Evolutionary conservation across 2,797 vertebrate genomes (phyloP).

Genomic region (Spheniscus humboldti): DNA sequence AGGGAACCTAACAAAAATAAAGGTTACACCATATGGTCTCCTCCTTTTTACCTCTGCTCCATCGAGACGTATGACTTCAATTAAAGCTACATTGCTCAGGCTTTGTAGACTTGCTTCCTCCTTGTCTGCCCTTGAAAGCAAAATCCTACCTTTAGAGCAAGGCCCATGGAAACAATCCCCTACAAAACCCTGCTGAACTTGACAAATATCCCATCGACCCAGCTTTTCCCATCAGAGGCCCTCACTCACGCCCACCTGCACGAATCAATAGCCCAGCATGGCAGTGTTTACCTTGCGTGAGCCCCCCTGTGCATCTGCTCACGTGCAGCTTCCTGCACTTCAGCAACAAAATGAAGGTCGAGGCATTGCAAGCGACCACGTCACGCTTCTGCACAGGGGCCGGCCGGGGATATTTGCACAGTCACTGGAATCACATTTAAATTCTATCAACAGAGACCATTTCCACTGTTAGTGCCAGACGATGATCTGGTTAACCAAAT

Average conservation of each 20-base stretch:
- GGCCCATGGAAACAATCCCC: neutral
- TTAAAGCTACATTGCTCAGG: constrained; percentile 8
- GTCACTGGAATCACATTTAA: neutral
- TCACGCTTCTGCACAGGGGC: fast-evolving
- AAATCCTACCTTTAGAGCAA: neutral
- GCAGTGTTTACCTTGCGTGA: neutral
- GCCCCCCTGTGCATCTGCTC: neutral
- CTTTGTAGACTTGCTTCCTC: constrained; percentile 20
- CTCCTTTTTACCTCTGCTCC: constrained; percentile 49
- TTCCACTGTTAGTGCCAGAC: neutral
- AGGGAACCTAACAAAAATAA: constrained; percentile 66
- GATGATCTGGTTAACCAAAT: neutral
- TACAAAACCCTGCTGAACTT: neutral
- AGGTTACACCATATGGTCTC: constrained; percentile 41
- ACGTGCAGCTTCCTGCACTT: neutral
- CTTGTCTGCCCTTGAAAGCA: constrained; percentile 34
- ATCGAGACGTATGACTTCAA: neutral
- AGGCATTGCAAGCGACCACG: fast-evolving
- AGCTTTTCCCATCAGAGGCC: neutral
- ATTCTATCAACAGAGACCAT: neutral
- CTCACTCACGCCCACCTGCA: neutral
- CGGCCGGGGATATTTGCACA: neutral
- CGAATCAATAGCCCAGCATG: fast-evolving
- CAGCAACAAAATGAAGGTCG: neutral
- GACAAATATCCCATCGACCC: neutral